Percentiles rank a stretch among this genome's conserved stretches.
These are phyloP conservation scores for Mimachlamys varia DNA, from an alignment of 2,888 invertebrate genomes.

Conservation along the genomic window DNA sequence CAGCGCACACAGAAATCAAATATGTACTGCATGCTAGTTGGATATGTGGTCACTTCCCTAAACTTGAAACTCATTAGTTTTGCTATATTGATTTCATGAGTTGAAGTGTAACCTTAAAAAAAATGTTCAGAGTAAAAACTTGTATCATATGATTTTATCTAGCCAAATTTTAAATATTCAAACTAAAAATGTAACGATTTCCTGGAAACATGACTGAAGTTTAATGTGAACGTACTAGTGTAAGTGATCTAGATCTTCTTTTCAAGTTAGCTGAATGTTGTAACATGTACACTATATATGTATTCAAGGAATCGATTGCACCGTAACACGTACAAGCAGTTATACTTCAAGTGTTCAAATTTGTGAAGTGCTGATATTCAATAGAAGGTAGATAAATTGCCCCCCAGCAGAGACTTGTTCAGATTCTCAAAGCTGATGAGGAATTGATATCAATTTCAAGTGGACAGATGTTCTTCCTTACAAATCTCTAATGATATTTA, in stretches of 20 bases:
- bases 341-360: conserved; percentile 20
- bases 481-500: conserved; percentile 11
- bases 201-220: no score
- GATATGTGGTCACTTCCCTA: no score
- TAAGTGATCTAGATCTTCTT: background rate
- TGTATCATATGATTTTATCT: no score
- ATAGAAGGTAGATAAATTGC: background rate
- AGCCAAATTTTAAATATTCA: no score
- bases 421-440: conserved; percentile 27
- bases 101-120: no score
- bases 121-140: no score
- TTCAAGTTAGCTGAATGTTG: background rate
- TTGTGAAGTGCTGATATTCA: background rate
- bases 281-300: no score
- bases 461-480: conserved; percentile 3
- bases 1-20: background rate
- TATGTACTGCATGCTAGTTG: background rate
- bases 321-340: background rate
- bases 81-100: no score
- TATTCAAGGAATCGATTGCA: background rate
- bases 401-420: background rate
- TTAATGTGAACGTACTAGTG: no score
- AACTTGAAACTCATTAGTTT: no score
- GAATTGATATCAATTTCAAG: conserved; percentile 28
- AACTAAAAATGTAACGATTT: no score